Evolutionary conservation across 1,140 invertebrate species (phyloP).

Genomic region (Trachelipus rathkii): DNA sequence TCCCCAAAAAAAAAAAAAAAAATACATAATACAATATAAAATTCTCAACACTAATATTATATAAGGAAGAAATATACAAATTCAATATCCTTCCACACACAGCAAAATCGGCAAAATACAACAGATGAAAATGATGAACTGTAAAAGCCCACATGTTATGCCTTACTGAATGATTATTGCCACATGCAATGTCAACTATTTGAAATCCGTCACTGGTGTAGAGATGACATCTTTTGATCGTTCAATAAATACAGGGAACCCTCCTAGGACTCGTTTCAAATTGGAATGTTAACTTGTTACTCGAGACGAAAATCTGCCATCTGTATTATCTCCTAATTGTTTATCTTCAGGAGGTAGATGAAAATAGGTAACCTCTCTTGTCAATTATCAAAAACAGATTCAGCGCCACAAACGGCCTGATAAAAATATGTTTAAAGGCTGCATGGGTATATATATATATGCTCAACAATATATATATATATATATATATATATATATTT

Average conservation of each 20-base stretch:
- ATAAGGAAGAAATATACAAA: not conserved
- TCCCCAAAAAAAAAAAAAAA: no score
- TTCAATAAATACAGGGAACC: slow-evolving; percentile 79
- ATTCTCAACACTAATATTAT: not conserved
- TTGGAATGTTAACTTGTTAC: slow-evolving; percentile 78
- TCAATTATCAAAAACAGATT: slow-evolving; percentile 86
- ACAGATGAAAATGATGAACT: not conserved
- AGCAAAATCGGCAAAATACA: not conserved
- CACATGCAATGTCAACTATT: slow-evolving; percentile 83
- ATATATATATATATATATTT: no score
- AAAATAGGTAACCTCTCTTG: slow-evolving; percentile 78
- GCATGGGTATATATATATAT: no score
- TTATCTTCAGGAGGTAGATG: slow-evolving; percentile 90
- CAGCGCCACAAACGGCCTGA: slow-evolving; percentile 74
- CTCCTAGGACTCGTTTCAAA: slow-evolving; percentile 78
- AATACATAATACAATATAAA: not conserved
- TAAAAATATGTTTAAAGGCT: not conserved
- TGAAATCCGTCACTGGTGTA: slow-evolving; percentile 73
- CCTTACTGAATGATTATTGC: slow-evolving; percentile 79
- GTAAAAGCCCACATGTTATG: not conserved
- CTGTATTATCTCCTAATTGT: slow-evolving; percentile 84
- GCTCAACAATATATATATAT: no score
- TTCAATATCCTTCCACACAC: no score
- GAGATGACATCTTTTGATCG: slow-evolving; percentile 81
- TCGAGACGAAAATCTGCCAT: slow-evolving; percentile 89